Evolutionary conservation across 37 sponge, comb jelly and placozoan genomes (phyloP).

Genomic region (Halichondria panicea): DNA sequence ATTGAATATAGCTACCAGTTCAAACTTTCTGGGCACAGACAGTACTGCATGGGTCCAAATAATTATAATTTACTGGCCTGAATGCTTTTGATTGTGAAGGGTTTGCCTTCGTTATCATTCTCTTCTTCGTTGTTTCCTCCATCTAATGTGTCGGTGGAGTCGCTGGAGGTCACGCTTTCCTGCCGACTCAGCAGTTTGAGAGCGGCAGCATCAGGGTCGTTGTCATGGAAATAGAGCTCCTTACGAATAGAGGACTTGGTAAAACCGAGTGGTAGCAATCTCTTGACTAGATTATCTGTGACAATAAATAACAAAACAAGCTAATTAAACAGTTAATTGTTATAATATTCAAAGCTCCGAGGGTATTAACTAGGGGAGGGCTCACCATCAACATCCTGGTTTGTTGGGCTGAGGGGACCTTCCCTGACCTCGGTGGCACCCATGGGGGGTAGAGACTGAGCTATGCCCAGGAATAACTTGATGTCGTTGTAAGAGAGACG

Average conservation of each 20-base stretch:
- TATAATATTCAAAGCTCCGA: not conserved
- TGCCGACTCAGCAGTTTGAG: constrained; percentile 12
- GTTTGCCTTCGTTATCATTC: not conserved
- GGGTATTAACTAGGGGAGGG: not conserved
- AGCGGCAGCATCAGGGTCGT: constrained; percentile 28
- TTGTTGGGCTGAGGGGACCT: not conserved
- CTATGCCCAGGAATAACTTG: constrained; percentile 84
- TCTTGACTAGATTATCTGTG: constrained; percentile 49
- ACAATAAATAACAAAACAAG: not conserved
- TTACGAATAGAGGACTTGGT: constrained; percentile 50
- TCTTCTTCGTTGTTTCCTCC: not conserved
- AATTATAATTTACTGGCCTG: constrained; percentile 5
- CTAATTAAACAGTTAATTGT: not conserved
- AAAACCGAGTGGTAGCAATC: constrained; percentile 63
- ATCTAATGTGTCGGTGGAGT: not conserved
- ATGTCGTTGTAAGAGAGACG: constrained; percentile 88
- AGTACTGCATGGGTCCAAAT: too few relatives aligned
- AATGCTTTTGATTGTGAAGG: constrained; percentile 23
- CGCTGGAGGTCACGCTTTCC: not conserved
- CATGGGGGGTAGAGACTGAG: constrained; percentile 58
- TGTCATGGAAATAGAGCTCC: constrained; percentile 28
- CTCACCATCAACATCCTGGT: constrained; percentile 33
- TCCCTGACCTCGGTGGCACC: constrained; percentile 5
- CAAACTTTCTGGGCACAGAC: too few relatives aligned
- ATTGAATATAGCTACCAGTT: too few relatives aligned